phyloP scores from a whole-genome alignment of 1,140 invertebrate species.

The Caenorhabditis briggsae region DNA sequence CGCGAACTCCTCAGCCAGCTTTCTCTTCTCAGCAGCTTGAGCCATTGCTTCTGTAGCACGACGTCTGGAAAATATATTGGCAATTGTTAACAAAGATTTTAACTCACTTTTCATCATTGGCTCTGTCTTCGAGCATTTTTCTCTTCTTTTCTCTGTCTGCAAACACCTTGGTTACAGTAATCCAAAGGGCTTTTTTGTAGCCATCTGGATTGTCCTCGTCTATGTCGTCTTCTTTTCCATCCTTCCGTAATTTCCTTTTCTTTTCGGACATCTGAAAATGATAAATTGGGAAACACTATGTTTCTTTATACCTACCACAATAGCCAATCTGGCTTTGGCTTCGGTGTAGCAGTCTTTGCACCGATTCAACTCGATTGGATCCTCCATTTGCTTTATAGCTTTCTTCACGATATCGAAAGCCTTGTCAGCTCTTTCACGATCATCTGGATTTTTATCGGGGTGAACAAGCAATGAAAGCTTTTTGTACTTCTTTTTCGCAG shows the following conservation, averaged over 20 bases:
- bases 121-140: constrained; percentile 73
- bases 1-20: constrained; percentile 77
- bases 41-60: constrained; percentile 71
- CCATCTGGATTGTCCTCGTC: constrained; percentile 86
- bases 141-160: constrained; percentile 77
- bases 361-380: constrained; percentile 91
- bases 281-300: background rate
- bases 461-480: constrained; percentile 95
- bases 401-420: constrained; percentile 93
- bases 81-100: background rate
- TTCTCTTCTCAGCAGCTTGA: constrained; percentile 73
- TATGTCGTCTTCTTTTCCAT: constrained; percentile 85
- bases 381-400: constrained; percentile 94
- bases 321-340: constrained; percentile 91
- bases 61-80: constrained; percentile 64
- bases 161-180: constrained; percentile 75
- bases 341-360: constrained; percentile 97
- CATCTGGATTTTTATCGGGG: constrained; percentile 98
- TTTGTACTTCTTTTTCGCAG: constrained; percentile 96
- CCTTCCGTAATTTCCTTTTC: constrained; percentile 92
- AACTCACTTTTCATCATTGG: constrained; percentile 72
- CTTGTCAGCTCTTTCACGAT: constrained; percentile 91
- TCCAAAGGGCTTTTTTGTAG: constrained; percentile 74
- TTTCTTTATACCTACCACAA: constrained; percentile 81
- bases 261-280: constrained; percentile 87